Conservation (phyloP, 30 jellyfish, hydroid and myxozoan species). For the Cassiopea xamachana region DNA sequence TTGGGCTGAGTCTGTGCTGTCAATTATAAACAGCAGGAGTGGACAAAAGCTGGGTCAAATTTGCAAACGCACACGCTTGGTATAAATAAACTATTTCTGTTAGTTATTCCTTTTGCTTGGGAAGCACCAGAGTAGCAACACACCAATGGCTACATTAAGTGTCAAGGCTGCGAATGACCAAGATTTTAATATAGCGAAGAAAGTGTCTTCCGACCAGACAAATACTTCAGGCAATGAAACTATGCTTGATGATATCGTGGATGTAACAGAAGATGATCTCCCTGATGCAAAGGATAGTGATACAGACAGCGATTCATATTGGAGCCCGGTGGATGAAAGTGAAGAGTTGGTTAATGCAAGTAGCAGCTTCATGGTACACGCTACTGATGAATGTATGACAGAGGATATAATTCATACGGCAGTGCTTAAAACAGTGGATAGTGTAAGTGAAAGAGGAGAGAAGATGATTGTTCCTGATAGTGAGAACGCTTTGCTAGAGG, state of each 20-base stretch:
- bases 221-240: constrained; percentile 1
- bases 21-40: background rate
- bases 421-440: constrained; percentile 11
- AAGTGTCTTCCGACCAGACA: background rate
- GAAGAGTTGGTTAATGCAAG: constrained; percentile 29
- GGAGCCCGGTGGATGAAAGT: constrained; percentile 66
- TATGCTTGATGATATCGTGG: constrained; percentile 43
- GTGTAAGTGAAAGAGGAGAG: constrained; percentile 14
- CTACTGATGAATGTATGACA: constrained; percentile 15
- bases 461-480: constrained; percentile 1
- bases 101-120: background rate
- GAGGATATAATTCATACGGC: constrained; percentile 33
- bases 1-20: background rate
- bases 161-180: too few relatives aligned
- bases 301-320: constrained; percentile 86
- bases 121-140: too few relatives aligned
- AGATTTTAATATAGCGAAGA: background rate
- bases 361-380: background rate
- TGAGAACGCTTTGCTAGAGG: constrained; percentile 5
- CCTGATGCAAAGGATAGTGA: constrained; percentile 54
- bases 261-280: constrained; percentile 53
- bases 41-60: background rate
- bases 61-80: background rate
- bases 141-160: too few relatives aligned
- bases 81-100: background rate